phyloP scores from a whole-genome alignment of 1,140 invertebrate species.

The Euglossa dilemma region DNA sequence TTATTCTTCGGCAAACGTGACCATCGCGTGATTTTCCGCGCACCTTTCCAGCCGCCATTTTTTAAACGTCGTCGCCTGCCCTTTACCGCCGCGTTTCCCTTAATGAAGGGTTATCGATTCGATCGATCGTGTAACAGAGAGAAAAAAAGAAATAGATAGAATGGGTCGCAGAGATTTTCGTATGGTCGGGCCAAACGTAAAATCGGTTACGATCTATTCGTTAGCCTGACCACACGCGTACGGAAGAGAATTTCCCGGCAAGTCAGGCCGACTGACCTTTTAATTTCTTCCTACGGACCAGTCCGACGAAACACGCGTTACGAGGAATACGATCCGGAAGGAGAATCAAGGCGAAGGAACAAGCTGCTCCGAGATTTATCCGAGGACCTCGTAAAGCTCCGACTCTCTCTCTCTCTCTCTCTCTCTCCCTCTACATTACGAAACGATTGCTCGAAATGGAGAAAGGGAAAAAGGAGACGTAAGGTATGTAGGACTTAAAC shows the following conservation, averaged over 20 bases:
- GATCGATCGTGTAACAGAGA: too few relatives aligned
- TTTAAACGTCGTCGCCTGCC: not conserved
- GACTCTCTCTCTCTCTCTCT: not conserved
- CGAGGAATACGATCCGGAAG: not conserved
- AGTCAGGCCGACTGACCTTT: not conserved
- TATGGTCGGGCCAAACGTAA: too few relatives aligned
- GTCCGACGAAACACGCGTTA: not conserved
- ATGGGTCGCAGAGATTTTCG: too few relatives aligned
- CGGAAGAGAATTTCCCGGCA: not conserved
- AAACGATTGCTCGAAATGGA: conserved; percentile 21
- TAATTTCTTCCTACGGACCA: conserved; percentile 1
- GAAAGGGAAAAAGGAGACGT: not conserved
- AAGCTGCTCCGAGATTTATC: conserved; percentile 19
- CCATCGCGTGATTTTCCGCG: not conserved
- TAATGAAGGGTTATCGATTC: too few relatives aligned
- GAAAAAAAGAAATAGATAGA: too few relatives aligned
- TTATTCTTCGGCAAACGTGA: not conserved
- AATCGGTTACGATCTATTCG: not conserved
- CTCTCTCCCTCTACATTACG: conserved; percentile 21
- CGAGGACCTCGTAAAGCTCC: conserved; percentile 7
- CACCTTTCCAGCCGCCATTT: not conserved
- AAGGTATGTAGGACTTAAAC: conserved; percentile 29
- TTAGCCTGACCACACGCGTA: not conserved
- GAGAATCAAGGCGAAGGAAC: conserved; percentile 7
- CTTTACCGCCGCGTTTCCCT: not conserved